Evolutionary conservation across 2,797 vertebrate genomes (phyloP).

Genomic region (Pagetopsis macropterus): DNA sequence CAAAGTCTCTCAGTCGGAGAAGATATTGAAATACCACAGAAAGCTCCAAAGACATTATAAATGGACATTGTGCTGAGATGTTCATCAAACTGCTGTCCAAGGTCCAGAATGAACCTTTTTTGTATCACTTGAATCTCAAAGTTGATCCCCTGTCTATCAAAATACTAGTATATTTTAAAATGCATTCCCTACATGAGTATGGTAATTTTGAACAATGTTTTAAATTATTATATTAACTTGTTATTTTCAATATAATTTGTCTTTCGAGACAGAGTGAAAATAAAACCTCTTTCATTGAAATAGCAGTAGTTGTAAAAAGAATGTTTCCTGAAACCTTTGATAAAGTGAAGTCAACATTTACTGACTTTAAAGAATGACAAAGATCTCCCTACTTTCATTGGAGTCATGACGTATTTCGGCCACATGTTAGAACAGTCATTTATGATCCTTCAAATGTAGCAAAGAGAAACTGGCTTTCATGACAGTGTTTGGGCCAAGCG

Average conservation of each 20-base stretch:
- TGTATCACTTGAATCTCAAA: too few relatives aligned
- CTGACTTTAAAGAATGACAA: neutral
- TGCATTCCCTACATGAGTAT: too few relatives aligned
- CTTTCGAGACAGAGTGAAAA: too few relatives aligned
- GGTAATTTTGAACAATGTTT: too few relatives aligned
- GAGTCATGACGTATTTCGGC: neutral
- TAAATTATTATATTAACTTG: too few relatives aligned
- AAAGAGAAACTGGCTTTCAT: neutral
- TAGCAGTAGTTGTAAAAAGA: too few relatives aligned
- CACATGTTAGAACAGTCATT: neutral
- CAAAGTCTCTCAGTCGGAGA: neutral
- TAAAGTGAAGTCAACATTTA: neutral
- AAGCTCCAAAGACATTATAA: neutral
- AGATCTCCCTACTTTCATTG: neutral
- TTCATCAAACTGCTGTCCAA: neutral
- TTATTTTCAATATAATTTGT: too few relatives aligned
- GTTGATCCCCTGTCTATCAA: too few relatives aligned
- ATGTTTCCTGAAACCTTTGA: neutral
- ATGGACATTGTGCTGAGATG: neutral
- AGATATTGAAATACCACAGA: neutral
- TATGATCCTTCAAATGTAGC: neutral
- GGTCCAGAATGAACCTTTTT: neutral
- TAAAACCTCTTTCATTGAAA: too few relatives aligned
- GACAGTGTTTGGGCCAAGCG: neutral
- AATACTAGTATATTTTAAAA: too few relatives aligned